Conservation (phyloP, 2,888 invertebrate species). For the Drosophila atripex region DNA sequence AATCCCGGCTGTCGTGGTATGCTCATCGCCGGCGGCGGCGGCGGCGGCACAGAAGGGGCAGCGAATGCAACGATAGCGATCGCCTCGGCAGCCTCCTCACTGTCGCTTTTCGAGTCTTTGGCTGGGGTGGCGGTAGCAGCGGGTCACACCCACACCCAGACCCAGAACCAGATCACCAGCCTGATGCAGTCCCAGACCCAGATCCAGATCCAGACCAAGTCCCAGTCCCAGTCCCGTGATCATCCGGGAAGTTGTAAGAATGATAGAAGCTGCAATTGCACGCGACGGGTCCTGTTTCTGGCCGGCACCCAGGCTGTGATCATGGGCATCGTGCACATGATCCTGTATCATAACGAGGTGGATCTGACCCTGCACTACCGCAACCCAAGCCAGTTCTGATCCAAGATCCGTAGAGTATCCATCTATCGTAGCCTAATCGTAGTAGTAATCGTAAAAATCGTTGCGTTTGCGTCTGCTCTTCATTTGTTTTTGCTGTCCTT, state of each 20-base stretch:
- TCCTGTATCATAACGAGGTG: constrained; percentile 23
- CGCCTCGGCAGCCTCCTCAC: background rate
- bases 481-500: constrained; percentile 27
- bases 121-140: background rate
- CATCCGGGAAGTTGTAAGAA: background rate
- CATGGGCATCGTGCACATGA: constrained; percentile 21
- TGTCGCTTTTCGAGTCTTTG: background rate
- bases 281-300: constrained; percentile 9
- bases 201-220: background rate
- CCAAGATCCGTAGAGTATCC: background rate
- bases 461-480: constrained; percentile 8
- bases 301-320: constrained; percentile 15
- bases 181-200: background rate
- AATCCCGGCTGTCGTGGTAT: constrained; percentile 1
- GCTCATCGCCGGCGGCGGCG: background rate
- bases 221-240: background rate
- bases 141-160: background rate
- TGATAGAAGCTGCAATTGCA: background rate
- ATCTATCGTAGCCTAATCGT: constrained; percentile 15
- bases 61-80: constrained; percentile 5
- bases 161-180: background rate
- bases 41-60: constrained; percentile 2
- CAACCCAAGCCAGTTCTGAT: constrained; percentile 30
- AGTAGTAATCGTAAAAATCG: background rate
- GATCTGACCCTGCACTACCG: constrained; percentile 14